Evolutionary conservation across 2,113 vertebrate genomes (phyloP), one percentile per base, ranked within the genome.

Genomic region (Nicator chloris): DNA sequence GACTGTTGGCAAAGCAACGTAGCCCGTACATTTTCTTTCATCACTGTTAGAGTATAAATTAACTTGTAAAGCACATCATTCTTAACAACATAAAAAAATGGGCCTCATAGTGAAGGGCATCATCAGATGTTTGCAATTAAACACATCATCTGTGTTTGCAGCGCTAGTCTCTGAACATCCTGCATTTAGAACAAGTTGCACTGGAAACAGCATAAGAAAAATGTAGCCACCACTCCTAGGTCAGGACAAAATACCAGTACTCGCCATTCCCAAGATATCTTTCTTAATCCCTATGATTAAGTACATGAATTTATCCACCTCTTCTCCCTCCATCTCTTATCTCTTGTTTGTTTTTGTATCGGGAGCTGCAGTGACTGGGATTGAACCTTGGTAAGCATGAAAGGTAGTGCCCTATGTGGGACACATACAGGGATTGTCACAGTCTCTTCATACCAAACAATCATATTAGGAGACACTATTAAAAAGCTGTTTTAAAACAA

Each of bases 261-360:
- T 30, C 6, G 0, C 56, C 79, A 85, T 93, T 95, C 86, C 78
- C 73, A 92, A 82, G 56, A 86, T 90, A 50, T 54, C 71, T 95
- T 90, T 90, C 90, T 90, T 93, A 96, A 97, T 93, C 83, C 86
- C 86, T 92, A 2, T 80, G 66, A 95, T 97, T 96, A 92, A 89
- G 40, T 54, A 33, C 9, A 44, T 85, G 21, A 87, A 73, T 82
- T 70, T 90, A 89, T 65, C 72, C 79, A 84, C 70, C 82, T 91
- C 90, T 88, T 95, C 82, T 88, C 59, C 50, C 49, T 59, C 81
- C 31, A 35, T 45, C 49, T 84, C 90, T 95, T 93, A 82, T 87
- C 82, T 92, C 66, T 40, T 13, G 1, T 90, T 96, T 88, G 59
- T 90, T 94, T 92, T 88, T 64, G 13, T 60, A 47, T 82, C 33